phyloP scores from a whole-genome alignment of 2,113 vertebrate species.

The Trogon surrucura region DNA sequence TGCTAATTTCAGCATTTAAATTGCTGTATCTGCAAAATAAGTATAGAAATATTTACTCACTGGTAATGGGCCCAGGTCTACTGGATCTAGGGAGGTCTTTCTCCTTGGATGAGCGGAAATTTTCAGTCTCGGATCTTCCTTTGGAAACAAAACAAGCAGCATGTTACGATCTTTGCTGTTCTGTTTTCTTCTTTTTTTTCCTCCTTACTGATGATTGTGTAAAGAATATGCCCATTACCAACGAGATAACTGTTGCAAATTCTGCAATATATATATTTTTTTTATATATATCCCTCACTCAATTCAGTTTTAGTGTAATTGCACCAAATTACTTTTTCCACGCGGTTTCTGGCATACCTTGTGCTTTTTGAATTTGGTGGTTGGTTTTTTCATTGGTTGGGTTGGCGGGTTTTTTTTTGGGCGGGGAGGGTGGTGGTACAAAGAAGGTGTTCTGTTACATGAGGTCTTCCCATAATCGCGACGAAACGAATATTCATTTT shows the following conservation, averaged over 20 bases:
- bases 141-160: constrained; percentile 46
- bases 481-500: not conserved
- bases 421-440: no score
- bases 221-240: not conserved
- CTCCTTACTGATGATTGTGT: not conserved
- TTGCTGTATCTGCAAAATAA: not conserved
- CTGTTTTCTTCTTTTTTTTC: not conserved
- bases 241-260: not conserved
- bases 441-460: not conserved
- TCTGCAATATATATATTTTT: not conserved
- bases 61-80: constrained; percentile 89
- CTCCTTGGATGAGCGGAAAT: constrained; percentile 82
- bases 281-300: not conserved
- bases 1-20: not conserved
- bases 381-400: not conserved
- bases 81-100: constrained; percentile 82
- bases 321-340: not conserved
- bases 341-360: not conserved
- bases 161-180: constrained; percentile 4
- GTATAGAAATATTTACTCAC: constrained; percentile 74
- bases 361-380: not conserved
- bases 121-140: constrained; percentile 94
- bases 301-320: not conserved
- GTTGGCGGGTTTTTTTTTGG: not conserved
- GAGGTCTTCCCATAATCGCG: not conserved